Evolutionary conservation across 2,113 vertebrate genomes (phyloP), one percentile per base, ranked within the genome.

Genomic region (Eira barbara): DNA sequence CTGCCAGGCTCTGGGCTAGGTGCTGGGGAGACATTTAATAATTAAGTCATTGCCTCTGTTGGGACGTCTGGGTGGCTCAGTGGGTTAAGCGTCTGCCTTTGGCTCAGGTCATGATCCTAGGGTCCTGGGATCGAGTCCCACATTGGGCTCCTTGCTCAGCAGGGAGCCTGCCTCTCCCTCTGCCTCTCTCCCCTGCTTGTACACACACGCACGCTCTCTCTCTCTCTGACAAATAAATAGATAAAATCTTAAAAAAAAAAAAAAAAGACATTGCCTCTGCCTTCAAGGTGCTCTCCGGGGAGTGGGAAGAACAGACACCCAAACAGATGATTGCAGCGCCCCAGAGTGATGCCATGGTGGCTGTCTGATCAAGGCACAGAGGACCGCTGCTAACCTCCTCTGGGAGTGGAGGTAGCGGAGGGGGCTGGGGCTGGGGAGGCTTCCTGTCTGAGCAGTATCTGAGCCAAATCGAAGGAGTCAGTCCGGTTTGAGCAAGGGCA

Each of bases 241-340:
- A 55, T 55, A 55, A 55, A 55, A 55, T 55, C 52, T 55, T 55
- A 52, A 52, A 52, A 52, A 52, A 55, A 55, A 52, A 49, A 49
- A 52, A 52, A 5, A 5, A 13, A 92, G 89, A 71, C 10, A 5
- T 29, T 55, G 42, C 36, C 34, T 52, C 45, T 89, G 59, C 31
- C 69, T 80, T 29, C 36, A 3, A 8, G 89, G 42, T 39, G 71
- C 39, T 81, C 47, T 52, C 12, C 0, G 39, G 23, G 45, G 4
- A 0, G 12, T 29, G 55, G 34, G 59, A 52, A 49, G 21, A 36
- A 52, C 27, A 42, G 91, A 52, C 63, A 31, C 29, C 63, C 49
- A 25, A 7, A 4, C 0, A 0, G n/a, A 21, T 42, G 20, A 23
- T 15, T 27, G 65, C 42, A 2, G 0, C 21, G 78, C 34, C 8